Conservation (phyloP, 2,888 invertebrate species). For the Pogonocherus hispidulus region DNA sequence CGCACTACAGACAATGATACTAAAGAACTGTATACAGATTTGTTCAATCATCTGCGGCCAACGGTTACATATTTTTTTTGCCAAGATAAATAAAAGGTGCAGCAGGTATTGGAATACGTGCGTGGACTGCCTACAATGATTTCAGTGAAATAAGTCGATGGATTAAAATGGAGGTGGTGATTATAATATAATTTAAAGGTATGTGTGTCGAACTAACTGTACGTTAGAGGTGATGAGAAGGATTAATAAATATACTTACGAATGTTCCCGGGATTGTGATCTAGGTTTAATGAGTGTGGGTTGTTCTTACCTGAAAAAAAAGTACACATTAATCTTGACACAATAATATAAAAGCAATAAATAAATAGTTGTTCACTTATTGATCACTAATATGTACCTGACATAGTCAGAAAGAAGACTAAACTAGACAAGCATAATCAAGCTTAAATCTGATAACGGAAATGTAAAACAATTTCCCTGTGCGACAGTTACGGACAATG, state of each 20-base stretch:
- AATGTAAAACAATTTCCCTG: too few species aligned
- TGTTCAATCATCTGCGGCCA: conserved; percentile 1
- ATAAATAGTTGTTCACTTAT: too few species aligned
- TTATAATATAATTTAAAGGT: conserved; percentile 7
- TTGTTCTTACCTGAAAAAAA: conserved; percentile 12
- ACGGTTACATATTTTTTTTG: conserved; percentile 8
- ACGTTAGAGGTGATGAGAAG: not conserved
- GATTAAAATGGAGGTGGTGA: conserved; percentile 14
- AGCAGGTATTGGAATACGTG: not conserved
- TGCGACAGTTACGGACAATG: too few species aligned
- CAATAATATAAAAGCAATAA: too few species aligned
- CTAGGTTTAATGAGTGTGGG: not conserved
- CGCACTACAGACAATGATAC: not conserved
- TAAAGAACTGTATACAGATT: conserved; percentile 10
- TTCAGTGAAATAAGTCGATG: conserved; percentile 3
- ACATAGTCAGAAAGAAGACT: too few species aligned
- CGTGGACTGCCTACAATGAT: not conserved
- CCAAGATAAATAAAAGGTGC: not conserved
- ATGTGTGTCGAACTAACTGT: conserved; percentile 15
- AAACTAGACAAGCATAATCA: too few species aligned
- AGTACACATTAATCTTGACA: too few species aligned
- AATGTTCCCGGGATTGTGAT: not conserved
- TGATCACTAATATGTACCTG: too few species aligned
- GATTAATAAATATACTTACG: conserved; percentile 13
- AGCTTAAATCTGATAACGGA: too few species aligned